Evolutionary conservation across 2,797 vertebrate genomes (phyloP), one percentile per base, ranked within the genome.

Genomic region (Danio tinwini): DNA sequence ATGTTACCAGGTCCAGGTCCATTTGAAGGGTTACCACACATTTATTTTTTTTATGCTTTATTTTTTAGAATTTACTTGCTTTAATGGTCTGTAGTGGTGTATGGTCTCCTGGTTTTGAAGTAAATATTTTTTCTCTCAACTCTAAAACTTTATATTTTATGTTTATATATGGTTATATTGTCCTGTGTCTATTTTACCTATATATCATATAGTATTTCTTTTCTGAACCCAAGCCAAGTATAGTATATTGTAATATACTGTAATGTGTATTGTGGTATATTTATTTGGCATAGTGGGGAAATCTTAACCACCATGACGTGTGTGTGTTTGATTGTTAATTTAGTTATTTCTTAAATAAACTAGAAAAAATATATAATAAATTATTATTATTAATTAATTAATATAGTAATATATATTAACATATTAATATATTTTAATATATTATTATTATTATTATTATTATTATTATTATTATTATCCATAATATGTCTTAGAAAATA

Each of bases 1-100:
- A 42, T 62, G 59, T 76, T 88, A 82, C 88, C 82, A 82, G 58
- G 61, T 72, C 88, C 82, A 82, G 58, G 61, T 72, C 45, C 5
- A 29, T 16, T 61, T 44, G 42, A 45, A 50, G n/a, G 67, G 21
- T 59, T 69, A 74, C 55, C 62, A 56, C 17, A 76, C 56, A 67
- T 29, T 7, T 47, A 37, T 4, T 70, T 70, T 61, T 7, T 39
- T n/a, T n/a, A n/a, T n/a, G n/a, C n/a, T 29, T 7, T 47, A 37
- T 4, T 70, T 70, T 61, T 7, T 39, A 40, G 40, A 40, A 37
- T 55, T 70, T n/a, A 40, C 68, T 17, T 53, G 37, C 16, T 29
- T 29, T 52, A 13, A 19, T 52, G 14, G 10, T 47, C 1, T 58
- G 2, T 58, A 47, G 53, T 73, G 16, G 11, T 13, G 5, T 17